Evolutionary conservation across 2,797 vertebrate species (phyloP).

Genomic region (Oreonectes daqikongensis): DNA sequence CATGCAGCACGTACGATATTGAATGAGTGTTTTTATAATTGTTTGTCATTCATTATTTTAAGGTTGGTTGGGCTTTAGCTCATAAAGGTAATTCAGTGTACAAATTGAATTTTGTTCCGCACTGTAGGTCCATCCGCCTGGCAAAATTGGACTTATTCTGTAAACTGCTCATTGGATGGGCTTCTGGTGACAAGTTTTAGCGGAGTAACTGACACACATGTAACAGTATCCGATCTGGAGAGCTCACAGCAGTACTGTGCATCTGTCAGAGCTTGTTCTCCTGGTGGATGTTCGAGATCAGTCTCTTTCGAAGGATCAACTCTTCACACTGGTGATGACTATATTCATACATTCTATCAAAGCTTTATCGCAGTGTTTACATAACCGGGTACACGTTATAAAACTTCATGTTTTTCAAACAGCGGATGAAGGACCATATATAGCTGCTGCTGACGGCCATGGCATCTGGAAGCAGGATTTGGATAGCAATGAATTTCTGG

Average conservation of each 20-base stretch:
- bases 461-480: conserved; percentile 75
- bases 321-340: conserved; percentile 74
- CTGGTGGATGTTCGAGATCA: conserved; percentile 70
- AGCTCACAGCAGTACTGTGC: conserved; percentile 63
- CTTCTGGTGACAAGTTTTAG: conserved; percentile 55
- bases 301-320: conserved; percentile 71
- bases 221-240: conserved; percentile 62
- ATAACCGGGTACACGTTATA: not conserved
- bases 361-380: not conserved
- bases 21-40: not conserved
- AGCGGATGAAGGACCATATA: conserved; percentile 68
- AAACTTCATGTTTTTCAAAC: not conserved
- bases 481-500: conserved; percentile 69
- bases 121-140: conserved; percentile 73
- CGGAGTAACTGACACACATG: conserved; percentile 60
- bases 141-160: conserved; percentile 78
- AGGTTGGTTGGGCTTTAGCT: not conserved
- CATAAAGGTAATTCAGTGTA: not conserved
- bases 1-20: no score
- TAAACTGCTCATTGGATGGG: conserved; percentile 63
- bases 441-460: conserved; percentile 69
- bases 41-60: not conserved
- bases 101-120: conserved; percentile 26
- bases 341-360: not conserved
- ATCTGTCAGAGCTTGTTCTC: conserved; percentile 73